Evolutionary conservation across 2,113 vertebrate species (phyloP).

Genomic region (Salvelinus fontinalis): DNA sequence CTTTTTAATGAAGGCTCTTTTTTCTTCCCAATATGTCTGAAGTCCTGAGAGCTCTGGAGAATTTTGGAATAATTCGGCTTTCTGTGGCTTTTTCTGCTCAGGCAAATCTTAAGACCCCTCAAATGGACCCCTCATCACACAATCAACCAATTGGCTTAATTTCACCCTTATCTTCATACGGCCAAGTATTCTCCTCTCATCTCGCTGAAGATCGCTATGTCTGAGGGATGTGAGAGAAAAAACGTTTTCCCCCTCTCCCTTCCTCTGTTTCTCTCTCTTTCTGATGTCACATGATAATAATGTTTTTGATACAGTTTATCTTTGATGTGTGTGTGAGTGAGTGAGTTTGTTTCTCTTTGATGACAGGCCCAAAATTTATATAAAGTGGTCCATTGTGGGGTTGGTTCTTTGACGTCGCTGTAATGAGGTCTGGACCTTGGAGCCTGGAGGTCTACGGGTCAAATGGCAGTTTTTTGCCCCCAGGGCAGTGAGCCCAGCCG

Average conservation of each 20-base stretch:
- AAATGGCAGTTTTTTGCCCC: slow-evolving; percentile 45
- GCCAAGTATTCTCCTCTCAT: slow-evolving; percentile 36
- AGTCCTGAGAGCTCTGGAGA: slow-evolving; percentile 47
- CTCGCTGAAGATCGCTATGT: slow-evolving; percentile 54
- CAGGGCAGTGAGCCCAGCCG: slow-evolving; percentile 29
- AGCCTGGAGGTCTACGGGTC: slow-evolving; percentile 22
- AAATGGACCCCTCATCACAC: slow-evolving; percentile 43
- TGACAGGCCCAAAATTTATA: neutral
- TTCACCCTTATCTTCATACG: slow-evolving; percentile 58
- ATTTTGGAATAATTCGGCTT: slow-evolving; percentile 58
- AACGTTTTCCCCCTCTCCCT: neutral
- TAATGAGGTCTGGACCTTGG: slow-evolving; percentile 35
- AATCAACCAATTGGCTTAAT: slow-evolving; percentile 57
- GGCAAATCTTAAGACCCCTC: slow-evolving; percentile 58
- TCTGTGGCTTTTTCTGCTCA: slow-evolving; percentile 44
- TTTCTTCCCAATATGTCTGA: slow-evolving; percentile 23
- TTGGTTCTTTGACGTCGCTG: slow-evolving; percentile 48
- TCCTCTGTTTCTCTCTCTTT: neutral
- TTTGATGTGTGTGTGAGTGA: no score
- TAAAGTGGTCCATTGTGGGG: slow-evolving; percentile 35
- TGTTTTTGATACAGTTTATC: neutral
- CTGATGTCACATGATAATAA: neutral
- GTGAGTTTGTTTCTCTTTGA: neutral
- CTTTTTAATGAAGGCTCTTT: slow-evolving; percentile 24
- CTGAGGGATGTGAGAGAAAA: slow-evolving; percentile 23